Base-by-base conservation (phyloP, 2,888 invertebrate species). In the Conus canariensis region DNA sequence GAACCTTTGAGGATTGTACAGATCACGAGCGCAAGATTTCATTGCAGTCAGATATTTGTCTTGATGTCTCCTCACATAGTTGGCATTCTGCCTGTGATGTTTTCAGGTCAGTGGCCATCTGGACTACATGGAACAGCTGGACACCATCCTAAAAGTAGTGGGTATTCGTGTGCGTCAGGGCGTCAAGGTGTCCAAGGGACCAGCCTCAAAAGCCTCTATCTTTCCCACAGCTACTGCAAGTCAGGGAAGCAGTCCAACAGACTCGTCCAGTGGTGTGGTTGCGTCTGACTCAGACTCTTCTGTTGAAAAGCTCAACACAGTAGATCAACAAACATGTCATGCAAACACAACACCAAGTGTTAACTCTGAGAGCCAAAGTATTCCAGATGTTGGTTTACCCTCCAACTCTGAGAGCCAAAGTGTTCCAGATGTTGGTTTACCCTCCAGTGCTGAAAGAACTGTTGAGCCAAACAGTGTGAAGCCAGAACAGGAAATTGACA, bases 61-160 rank as follows among this genome's bases (percentile, higher is more conserved):
- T 45, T 45, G 30, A 30, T 30, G 45, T 45, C 45, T 45, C 45
- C 45, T 45, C 45, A 45, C 45, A 45, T 45, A 45, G 45, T 45
- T 45, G 45, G 45, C 45, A 45, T 45, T 70, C 22, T 70, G 7
- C 22, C 70, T 22, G 22, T 70, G 7, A 8, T 70, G 14, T 85
- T 64, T 30, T 86, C 93, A 96, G 96, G 96, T 96, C 88, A 92
- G 95, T 94, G 97, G 97, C 25, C 97, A 97, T 94, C 96, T 97
- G 93, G 97, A 97, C 93, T 97, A 97, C 95, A 96, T 97, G 74
- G 96, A 97, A 77, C 97, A 97, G 94, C 96, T 97, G 92, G 96
- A 97, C 88, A 96, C 96, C 30, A 97, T 97, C 88, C 94, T 97
- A 91, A 96, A 96, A 91, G 94, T 95, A 14, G 95, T 97, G 58